These are phyloP conservation scores for Hipparchia semele DNA, from an alignment of 2,888 invertebrate species.

Conservation along the genomic window DNA sequence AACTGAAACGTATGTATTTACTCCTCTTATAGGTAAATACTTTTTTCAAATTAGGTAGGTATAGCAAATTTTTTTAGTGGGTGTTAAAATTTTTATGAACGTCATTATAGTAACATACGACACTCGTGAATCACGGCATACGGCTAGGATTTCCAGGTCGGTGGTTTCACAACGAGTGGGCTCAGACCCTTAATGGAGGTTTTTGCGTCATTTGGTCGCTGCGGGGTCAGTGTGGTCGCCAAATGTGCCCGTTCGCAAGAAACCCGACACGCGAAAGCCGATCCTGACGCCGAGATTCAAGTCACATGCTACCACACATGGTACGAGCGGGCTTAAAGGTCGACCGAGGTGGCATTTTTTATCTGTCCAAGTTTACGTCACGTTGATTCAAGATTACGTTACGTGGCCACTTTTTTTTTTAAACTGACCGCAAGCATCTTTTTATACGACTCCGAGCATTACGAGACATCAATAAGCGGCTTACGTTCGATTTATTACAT, in stretches of 20 bases:
- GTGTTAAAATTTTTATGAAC: not conserved
- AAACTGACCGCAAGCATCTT: slow-evolving; percentile 21
- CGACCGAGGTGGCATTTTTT: slow-evolving; percentile 74
- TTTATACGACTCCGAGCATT: slow-evolving; percentile 18
- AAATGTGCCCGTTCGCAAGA: slow-evolving; percentile 68
- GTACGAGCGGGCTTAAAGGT: slow-evolving; percentile 65
- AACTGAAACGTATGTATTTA: no score
- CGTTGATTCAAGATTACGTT: slow-evolving; percentile 38
- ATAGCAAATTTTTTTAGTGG: not conserved
- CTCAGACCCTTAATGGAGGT: slow-evolving; percentile 59
- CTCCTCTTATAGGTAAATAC: no score
- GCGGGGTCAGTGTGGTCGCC: slow-evolving; percentile 65
- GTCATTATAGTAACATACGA: slow-evolving; percentile 18
- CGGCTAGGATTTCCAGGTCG: slow-evolving; percentile 43
- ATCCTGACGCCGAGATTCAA: slow-evolving; percentile 67
- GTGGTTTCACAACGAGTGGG: slow-evolving; percentile 56
- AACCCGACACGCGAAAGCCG: slow-evolving; percentile 64
- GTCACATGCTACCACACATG: slow-evolving; percentile 69
- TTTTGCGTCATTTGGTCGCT: slow-evolving; percentile 68
- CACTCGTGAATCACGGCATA: slow-evolving; percentile 47
- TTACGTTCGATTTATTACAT: slow-evolving; percentile 64
- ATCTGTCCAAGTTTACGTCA: slow-evolving; percentile 57
- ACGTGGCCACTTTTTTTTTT: slow-evolving; percentile 27
- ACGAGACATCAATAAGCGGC: slow-evolving; percentile 49
- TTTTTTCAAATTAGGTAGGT: not conserved